phyloP scores from a whole-genome alignment of 2,888 invertebrate species.

The Dasysyrphus tricinctus region DNA sequence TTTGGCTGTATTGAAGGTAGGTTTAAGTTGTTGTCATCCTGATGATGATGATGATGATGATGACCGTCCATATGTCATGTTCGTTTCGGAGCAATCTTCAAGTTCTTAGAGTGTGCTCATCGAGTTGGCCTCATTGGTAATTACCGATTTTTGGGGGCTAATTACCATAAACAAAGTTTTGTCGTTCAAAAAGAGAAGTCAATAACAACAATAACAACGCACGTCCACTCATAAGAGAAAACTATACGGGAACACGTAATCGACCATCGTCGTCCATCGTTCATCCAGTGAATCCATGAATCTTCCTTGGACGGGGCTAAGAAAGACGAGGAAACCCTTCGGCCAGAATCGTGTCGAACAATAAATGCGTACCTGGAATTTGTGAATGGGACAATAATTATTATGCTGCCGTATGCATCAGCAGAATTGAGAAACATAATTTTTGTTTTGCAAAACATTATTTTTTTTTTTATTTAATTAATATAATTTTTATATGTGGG shows the following conservation, averaged over 20 bases:
- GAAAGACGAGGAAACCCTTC: constrained; percentile 50
- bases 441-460: constrained; percentile 46
- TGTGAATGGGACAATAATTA: constrained; percentile 74
- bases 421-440: constrained; percentile 63
- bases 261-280: constrained; percentile 1
- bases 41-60: constrained; percentile 9
- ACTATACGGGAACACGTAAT: constrained; percentile 7
- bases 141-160: constrained; percentile 74
- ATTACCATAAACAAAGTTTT: constrained; percentile 75
- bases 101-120: constrained; percentile 34
- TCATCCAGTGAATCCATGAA: background rate
- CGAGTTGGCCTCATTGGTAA: constrained; percentile 63
- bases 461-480: constrained; percentile 67
- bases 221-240: background rate
- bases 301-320: background rate
- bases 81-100: constrained; percentile 36
- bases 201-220: background rate
- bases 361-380: constrained; percentile 75
- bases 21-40: background rate
- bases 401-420: constrained; percentile 34
- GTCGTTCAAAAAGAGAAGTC: constrained; percentile 44
- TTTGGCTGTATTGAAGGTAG: background rate
- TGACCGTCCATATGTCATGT: constrained; percentile 58
- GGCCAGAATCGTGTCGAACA: constrained; percentile 72
- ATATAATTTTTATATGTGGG: constrained; percentile 67